phyloP scores from a whole-genome alignment of 2,888 invertebrate species.

The Xestia c-nigrum region DNA sequence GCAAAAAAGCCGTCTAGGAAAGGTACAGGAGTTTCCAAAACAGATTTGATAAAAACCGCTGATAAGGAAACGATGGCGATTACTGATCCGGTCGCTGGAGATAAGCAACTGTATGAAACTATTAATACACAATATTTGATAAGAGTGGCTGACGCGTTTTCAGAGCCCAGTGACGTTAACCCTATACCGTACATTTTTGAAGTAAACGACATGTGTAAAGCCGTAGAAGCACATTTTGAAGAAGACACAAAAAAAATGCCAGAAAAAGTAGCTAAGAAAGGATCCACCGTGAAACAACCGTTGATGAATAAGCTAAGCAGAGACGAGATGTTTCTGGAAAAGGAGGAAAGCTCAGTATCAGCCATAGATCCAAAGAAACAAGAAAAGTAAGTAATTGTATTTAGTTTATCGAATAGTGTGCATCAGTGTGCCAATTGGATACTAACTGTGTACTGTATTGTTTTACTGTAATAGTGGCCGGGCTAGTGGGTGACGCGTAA shows the following conservation, averaged over 20 bases:
- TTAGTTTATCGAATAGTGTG: neutral
- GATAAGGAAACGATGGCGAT: neutral
- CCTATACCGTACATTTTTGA: slow-evolving; percentile 77
- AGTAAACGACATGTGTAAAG: slow-evolving; percentile 76
- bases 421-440: neutral
- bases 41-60: slow-evolving; percentile 23
- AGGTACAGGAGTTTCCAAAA: slow-evolving; percentile 40
- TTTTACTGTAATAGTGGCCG: neutral
- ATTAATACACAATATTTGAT: slow-evolving; percentile 72
- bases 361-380: slow-evolving; percentile 70
- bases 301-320: slow-evolving; percentile 72
- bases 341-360: slow-evolving; percentile 59
- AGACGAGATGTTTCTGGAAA: slow-evolving; percentile 73
- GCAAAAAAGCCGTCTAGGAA: slow-evolving; percentile 47
- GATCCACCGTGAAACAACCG: slow-evolving; percentile 72
- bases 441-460: neutral
- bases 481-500: neutral
- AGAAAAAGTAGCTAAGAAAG: slow-evolving; percentile 74
- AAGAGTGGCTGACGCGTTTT: slow-evolving; percentile 71
- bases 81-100: slow-evolving; percentile 40
- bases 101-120: slow-evolving; percentile 68
- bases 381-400: slow-evolving; percentile 71
- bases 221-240: slow-evolving; percentile 67
- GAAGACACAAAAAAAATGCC: slow-evolving; percentile 74
- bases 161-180: slow-evolving; percentile 46